phyloP scores from a whole-genome alignment of 2,113 vertebrate genomes.

The Pteronura brasiliensis region DNA sequence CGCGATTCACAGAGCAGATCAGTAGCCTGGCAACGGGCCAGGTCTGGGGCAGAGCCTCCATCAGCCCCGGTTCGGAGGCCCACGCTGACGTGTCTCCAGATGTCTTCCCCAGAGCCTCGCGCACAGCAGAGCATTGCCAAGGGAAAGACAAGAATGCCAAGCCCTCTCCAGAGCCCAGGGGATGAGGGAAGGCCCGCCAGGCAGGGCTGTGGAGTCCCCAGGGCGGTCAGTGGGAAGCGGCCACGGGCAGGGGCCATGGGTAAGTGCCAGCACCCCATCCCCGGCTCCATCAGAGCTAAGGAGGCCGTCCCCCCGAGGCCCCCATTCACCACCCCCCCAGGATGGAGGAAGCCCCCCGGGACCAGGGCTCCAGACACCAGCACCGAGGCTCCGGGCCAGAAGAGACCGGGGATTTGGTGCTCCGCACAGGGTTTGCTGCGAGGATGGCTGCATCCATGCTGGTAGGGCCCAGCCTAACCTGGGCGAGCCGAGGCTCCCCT shows the following conservation, averaged over 20 bases:
- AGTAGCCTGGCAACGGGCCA: fast-evolving
- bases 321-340: fast-evolving
- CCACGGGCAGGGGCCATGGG: fast-evolving
- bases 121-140: background rate
- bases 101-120: background rate
- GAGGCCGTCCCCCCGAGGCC: background rate
- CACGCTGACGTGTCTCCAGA: background rate
- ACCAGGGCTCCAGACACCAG: background rate
- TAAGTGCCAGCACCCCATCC: no score
- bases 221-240: fast-evolving
- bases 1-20: fast-evolving
- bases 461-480: background rate
- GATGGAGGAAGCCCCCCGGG: no score
- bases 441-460: fast-evolving
- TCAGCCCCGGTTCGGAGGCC: background rate
- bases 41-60: fast-evolving
- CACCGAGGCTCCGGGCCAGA: background rate
- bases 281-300: background rate
- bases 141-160: background rate
- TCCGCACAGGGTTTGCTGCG: fast-evolving
- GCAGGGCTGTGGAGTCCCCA: background rate
- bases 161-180: background rate
- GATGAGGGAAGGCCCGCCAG: background rate
- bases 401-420: background rate
- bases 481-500: background rate